Evolutionary conservation across 2,113 vertebrate genomes (phyloP), one percentile per base, ranked within the genome.

Genomic region (Bombycilla garrulus): DNA sequence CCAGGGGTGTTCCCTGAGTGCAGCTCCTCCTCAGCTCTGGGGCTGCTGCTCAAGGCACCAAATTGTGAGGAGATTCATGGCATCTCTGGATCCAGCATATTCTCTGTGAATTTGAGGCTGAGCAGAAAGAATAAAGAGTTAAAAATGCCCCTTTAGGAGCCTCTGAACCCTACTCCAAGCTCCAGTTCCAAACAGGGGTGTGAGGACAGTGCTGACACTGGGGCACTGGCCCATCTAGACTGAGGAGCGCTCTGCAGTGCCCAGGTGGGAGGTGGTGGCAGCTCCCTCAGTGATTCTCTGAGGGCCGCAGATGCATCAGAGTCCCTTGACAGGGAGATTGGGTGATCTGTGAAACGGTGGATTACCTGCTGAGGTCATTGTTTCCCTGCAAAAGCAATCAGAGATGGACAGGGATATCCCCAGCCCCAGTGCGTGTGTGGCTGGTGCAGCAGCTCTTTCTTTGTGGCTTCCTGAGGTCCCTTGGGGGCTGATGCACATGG

Each of bases 231-330:
- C n/a, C n/a, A n/a, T n/a, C n/a, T n/a, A n/a, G 31, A 11, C 11
- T 33, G 12, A 22, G 81, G 66, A 71, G 22, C 11, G 2, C 31
- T 61, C 9, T 1, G 7, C 2, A 3, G 18, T 24, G 77, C 62
- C 1, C 3, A 47, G 25, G 19, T 28, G 31, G 53, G 38, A 89
- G 40, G 38, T 0, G 13, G 24, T 38, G 40, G 44, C 48, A 54
- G 66, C 71, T 91, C 33, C 0, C 0, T 21, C 51, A 35, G 71
- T 7, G 5, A 6, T 13, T 65, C 10, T 64, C 61, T 4, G 2
- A 48, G 71, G 51, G n/a, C 2, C 67, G 40, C 33, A 36, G 67
- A 22, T 74, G 79, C 73, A 56, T 67, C 51, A 24, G 47, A 79
- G 33, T 67, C 25, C 51, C 19, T 28, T 2, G 5, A 7, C 40